Evolutionary conservation across 1,140 invertebrate genomes (phyloP), one percentile per base, ranked within the genome.

Genomic region (Thalassaphorura encarpata): DNA sequence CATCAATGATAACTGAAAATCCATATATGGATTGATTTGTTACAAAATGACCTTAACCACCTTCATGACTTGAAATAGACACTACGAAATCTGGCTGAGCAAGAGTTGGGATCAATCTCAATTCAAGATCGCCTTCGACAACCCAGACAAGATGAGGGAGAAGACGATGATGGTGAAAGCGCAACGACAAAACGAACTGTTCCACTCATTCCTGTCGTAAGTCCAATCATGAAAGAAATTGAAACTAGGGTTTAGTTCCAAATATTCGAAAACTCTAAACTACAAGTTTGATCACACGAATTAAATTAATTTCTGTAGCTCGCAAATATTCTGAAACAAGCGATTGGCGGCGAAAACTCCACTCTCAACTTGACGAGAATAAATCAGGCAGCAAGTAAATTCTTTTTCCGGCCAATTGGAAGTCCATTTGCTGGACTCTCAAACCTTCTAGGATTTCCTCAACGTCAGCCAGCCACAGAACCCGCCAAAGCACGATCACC

Each of bases 111-210:
- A 19, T 29, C 19, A 15, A 19, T 51, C 13, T 27, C 48, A 11
- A 11, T 51, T 26, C 48, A 33, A 21, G 11, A 36, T 5, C 8
- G 48, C 5, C 6, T 33, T 4, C 26, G 48, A 6, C 27, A 51
- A 39, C 48, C 48, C 8, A 51, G 48, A 24, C 48, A 51, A 21
- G 48, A 51, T 4, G 48, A 5, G 4, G 48, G 33, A 16, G 48
- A 51, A 19, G 31, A 26, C 5, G 16, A 6, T 15, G 31, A 16
- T 39, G 48, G 6, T 33, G 23, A 13, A 13, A 16, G 18, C 28
- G 31, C 48, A 21, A 51, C 48, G 13, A 51, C 48, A 3, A 19
- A 5, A 36, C 28, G 48, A 51, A 51, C 48, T 8, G 48, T 48
- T 6, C 46, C 46, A 27, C 24, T 48, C 8, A 48, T 48, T 26